phyloP scores from a whole-genome alignment of 2,888 invertebrate species.

The Ornithoptera alexandrae region DNA sequence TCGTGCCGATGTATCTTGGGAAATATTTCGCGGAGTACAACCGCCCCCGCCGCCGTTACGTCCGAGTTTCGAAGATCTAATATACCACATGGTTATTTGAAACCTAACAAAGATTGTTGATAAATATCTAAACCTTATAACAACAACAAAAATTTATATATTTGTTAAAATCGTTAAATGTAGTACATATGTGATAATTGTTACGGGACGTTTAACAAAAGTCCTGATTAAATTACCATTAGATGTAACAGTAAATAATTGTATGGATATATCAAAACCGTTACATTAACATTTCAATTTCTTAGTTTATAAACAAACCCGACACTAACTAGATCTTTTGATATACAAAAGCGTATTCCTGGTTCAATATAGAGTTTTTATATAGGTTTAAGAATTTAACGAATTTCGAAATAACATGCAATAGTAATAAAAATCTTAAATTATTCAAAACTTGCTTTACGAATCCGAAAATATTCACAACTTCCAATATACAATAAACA shows the following conservation, averaged over 20 bases:
- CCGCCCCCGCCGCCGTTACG: slow-evolving; percentile 50
- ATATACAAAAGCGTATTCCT: too few relatives aligned
- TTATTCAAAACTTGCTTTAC: too few relatives aligned
- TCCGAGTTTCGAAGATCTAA: slow-evolving; percentile 67
- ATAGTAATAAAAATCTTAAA: too few relatives aligned
- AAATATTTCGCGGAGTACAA: slow-evolving; percentile 70
- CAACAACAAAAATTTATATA: too few relatives aligned
- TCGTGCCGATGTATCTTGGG: slow-evolving; percentile 76
- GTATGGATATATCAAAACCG: slow-evolving; percentile 73
- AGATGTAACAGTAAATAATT: slow-evolving; percentile 69
- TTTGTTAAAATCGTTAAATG: slow-evolving; percentile 11
- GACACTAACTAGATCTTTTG: not conserved
- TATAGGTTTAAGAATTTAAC: too few relatives aligned
- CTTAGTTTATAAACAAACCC: slow-evolving; percentile 50
- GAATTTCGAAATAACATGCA: too few relatives aligned
- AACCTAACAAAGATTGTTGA: too few relatives aligned
- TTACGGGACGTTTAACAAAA: slow-evolving; percentile 25
- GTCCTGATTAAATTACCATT: slow-evolving; percentile 65
- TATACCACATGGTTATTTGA: slow-evolving; percentile 46
- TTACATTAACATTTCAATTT: slow-evolving; percentile 57
- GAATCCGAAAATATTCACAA: too few relatives aligned
- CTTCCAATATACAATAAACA: not conserved
- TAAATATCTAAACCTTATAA: too few relatives aligned
- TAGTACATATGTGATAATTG: slow-evolving; percentile 8
- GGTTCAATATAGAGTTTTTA: too few relatives aligned